Evolutionary conservation across 2,113 vertebrate species (phyloP).

Genomic region (Salminus brasiliensis): DNA sequence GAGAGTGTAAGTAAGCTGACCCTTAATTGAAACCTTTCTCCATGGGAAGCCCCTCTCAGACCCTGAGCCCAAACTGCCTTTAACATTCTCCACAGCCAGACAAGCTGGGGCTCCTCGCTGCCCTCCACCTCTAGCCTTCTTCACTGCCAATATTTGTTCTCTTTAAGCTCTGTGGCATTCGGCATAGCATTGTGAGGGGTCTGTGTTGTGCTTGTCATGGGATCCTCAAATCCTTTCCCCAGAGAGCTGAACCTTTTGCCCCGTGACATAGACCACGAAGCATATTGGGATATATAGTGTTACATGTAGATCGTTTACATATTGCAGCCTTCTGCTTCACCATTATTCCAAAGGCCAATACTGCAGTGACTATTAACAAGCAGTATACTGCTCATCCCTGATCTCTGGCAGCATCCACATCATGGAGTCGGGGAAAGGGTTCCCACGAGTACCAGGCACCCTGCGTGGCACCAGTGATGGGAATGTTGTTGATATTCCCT

Average conservation of each 20-base stretch:
- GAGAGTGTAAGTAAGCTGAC: conserved; percentile 15
- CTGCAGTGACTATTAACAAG: too few relatives aligned
- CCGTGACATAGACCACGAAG: background rate
- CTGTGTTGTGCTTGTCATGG: conserved; percentile 50
- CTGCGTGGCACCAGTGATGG: background rate
- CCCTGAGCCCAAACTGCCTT: background rate
- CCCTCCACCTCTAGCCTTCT: conserved; percentile 20
- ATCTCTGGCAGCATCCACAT: too few relatives aligned
- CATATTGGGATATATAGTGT: background rate
- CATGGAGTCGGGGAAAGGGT: background rate
- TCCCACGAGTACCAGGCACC: background rate
- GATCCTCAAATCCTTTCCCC: conserved; percentile 52
- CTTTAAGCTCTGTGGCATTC: conserved; percentile 53
- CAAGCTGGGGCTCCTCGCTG: background rate
- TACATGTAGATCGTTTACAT: too few relatives aligned
- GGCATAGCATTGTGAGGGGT: conserved; percentile 27
- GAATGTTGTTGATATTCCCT: background rate
- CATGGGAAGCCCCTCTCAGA: conserved; percentile 29
- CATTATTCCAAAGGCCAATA: too few relatives aligned
- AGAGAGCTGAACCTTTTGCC: background rate
- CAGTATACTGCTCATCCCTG: too few relatives aligned
- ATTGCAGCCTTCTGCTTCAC: too few relatives aligned
- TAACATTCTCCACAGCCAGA: background rate
- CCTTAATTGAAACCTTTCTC: conserved; percentile 8
- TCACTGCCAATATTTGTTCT: conserved; percentile 56